Evolutionary conservation across 2,797 vertebrate species (phyloP), one percentile per base, ranked within the genome.

Genomic region (Lagodon rhomboides): DNA sequence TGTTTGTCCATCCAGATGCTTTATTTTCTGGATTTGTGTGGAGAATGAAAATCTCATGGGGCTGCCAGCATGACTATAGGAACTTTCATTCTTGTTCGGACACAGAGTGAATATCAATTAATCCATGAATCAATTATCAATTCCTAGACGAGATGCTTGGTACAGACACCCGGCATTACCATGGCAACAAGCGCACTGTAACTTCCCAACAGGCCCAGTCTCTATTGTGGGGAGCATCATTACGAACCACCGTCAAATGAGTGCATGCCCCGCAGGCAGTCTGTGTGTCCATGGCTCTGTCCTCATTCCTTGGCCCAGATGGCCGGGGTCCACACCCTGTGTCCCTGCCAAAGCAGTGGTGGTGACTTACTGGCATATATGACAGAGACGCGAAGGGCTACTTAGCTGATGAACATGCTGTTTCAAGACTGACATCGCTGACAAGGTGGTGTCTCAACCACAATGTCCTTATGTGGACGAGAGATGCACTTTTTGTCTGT

Each of bases 221-320:
- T 74, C 75, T 68, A 65, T 85, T 83, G 65, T 76, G 41, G 30
- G 27, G 7, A 74, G 44, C 41, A 22, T 85, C 82, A 75, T 73
- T 76, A 79, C 51, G 47, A 77, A 53, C 43, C 69, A 16, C 49
- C 59, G 60, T 25, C 46, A 54, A 73, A 63, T 69, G 56, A 61
- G 50, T 50, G 55, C 18, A 78, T 47, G 27, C 67, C 64, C 70
- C 12, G 38, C 72, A 46, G 76, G 49, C 78, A 63, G 69, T 43
- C 73, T 82, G 67, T 43, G 64, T 62, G 79, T 81, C 55, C 80
- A 30, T 3, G 7, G 27, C 73, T 83, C 80, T 79, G 89, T 54
- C 84, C 85, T 83, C 66, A 56, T 87, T 84, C 69, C 81, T 80
- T 80, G 75, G 78, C 78, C 84, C 87, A 88, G 72, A 89, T 87